These are phyloP conservation scores for Murina feae DNA, from an alignment of 2,113 vertebrate genomes.

Conservation along the genomic window DNA sequence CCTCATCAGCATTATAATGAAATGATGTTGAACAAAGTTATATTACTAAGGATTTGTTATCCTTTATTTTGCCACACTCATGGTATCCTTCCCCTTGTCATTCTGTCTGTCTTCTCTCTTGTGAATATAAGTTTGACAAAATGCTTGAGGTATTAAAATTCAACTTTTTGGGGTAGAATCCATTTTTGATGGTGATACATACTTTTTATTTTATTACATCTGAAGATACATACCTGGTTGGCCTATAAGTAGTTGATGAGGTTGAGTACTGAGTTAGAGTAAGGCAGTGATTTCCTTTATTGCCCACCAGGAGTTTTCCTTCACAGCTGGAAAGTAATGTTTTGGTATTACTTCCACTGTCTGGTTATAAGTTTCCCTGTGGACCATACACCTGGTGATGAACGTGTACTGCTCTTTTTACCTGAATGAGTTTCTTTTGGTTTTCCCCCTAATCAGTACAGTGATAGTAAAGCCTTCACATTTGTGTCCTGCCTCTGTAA, in stretches of 20 bases:
- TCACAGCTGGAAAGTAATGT: background rate
- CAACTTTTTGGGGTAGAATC: background rate
- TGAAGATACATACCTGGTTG: background rate
- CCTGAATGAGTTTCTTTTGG: background rate
- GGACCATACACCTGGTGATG: background rate
- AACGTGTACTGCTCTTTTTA: background rate
- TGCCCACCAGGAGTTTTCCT: background rate
- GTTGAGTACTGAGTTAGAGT: background rate
- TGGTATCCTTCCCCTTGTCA: background rate
- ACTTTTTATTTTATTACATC: background rate
- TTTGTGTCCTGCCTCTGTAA: background rate
- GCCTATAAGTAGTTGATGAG: background rate
- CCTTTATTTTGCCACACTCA: background rate
- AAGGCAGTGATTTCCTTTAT: background rate
- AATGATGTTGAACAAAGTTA: background rate
- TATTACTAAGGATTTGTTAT: background rate
- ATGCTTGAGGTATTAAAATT: background rate
- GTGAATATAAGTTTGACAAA: background rate
- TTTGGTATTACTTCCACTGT: background rate
- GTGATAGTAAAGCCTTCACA: background rate
- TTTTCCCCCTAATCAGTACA: background rate
- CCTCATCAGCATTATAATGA: background rate
- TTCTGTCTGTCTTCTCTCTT: background rate
- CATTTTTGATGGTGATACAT: background rate
- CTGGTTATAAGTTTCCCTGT: background rate